Base-by-base conservation (phyloP, 2,888 invertebrate genomes). In the Sinodicranocentrus sp. region DNA sequence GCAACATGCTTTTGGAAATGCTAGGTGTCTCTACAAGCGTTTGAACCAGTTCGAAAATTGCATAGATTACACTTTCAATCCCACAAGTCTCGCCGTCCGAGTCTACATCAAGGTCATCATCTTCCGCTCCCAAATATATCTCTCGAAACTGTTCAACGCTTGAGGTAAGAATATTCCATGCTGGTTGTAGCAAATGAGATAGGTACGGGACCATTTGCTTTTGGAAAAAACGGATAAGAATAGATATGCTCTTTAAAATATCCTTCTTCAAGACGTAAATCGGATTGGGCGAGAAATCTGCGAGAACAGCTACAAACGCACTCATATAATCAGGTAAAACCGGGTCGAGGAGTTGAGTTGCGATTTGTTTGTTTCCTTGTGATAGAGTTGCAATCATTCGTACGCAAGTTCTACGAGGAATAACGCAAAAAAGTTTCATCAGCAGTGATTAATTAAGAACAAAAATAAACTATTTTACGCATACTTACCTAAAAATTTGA, bases 151-250 rank as follows among this genome's bases (percentile, higher is more conserved):
- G 91, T 87, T 93, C 93, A 0, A 94, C 94, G 88, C 93, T 93
- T 87, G 93, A 92, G 28, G 93, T 94, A n/a, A 95, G 91, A 48
- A 93, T 92, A 85, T 92, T 92, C 94, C 94, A 95, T 23, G 94
- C 92, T 0, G 94, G 93, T 1, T 93, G 93, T 63, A 94, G 90
- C 84, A 95, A 92, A 87, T 93, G 92, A 13, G 92, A 92, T 89
- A 94, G 91, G 90, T 92, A 94, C 19, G 92, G 92, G 2, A 92
- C 90, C 89, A 94, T 92, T 86, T 92, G 92, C 89, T 93, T 93
- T 0, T 94, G 93, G 89, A 93, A 92, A 87, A 92, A 92, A 54
- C 92, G 92, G 54, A 94, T 92, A 0, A 88, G 75, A 57, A 82
- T 80, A 52, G 88, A 80, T 61, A 87, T 88, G 23, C 86, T 87